These are phyloP conservation scores for Dysmachus trigonus DNA, from an alignment of 2,888 invertebrate species.

Conservation along the genomic window DNA sequence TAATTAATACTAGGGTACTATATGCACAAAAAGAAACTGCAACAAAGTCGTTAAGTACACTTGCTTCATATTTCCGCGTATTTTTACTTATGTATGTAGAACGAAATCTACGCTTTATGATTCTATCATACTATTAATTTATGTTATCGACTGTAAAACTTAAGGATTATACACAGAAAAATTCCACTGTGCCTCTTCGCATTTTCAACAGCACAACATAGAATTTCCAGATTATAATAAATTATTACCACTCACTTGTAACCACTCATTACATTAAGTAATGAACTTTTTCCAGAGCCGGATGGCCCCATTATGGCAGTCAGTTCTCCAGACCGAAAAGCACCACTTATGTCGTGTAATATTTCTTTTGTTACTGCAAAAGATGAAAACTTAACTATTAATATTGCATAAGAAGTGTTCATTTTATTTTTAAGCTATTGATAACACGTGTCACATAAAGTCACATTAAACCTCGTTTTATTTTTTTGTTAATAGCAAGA, in stretches of 20 bases:
- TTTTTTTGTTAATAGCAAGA: background rate
- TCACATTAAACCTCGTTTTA: background rate
- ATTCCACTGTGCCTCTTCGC: no score
- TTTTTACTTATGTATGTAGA: no score
- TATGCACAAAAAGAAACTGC: no score
- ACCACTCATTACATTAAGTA: conserved; percentile 89
- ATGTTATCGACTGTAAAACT: no score
- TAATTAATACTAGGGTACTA: no score
- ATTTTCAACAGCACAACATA: no score
- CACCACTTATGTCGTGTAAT: conserved; percentile 70
- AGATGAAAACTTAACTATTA: background rate
- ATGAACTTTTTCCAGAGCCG: conserved; percentile 83
- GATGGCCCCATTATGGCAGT: conserved; percentile 75
- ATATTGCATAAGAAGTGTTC: background rate
- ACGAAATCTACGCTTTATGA: no score
- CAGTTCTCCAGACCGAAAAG: conserved; percentile 70
- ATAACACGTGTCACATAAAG: background rate
- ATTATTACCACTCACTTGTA: conserved; percentile 75
- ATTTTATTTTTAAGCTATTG: background rate
- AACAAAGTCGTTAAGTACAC: no score
- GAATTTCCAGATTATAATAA: background rate
- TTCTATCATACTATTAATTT: no score
- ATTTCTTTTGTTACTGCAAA: conserved; percentile 67
- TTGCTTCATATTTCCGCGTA: no score
- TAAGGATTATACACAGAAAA: no score